A percentile compares a stretch with the other conserved stretches of the same genome.
phyloP scores from a whole-genome alignment of 2,888 invertebrate species.

The Melinaea marsaeus region DNA sequence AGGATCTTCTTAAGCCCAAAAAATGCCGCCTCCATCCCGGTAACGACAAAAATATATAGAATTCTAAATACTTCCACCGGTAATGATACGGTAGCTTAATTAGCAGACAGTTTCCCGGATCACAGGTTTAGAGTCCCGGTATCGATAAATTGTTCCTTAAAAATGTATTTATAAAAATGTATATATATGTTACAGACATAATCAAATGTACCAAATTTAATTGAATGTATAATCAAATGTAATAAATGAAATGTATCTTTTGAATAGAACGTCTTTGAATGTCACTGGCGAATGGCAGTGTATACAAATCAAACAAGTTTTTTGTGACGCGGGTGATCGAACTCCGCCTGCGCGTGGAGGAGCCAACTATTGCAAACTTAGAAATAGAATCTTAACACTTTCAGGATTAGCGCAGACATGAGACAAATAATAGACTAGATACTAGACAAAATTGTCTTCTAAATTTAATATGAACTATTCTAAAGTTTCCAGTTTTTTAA shows the following conservation, averaged over 20 bases:
- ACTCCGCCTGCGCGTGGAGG: slow-evolving; percentile 33
- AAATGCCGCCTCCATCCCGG: too few species aligned
- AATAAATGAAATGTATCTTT: slow-evolving; percentile 18
- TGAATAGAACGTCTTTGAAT: slow-evolving; percentile 25
- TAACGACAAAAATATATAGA: too few species aligned
- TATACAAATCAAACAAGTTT: slow-evolving; percentile 39
- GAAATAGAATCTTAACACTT: slow-evolving; percentile 31
- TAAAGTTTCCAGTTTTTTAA: slow-evolving; percentile 15
- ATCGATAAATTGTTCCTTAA: too few species aligned
- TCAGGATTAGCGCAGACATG: slow-evolving; percentile 35
- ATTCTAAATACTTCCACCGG: too few species aligned
- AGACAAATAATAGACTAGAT: slow-evolving; percentile 4
- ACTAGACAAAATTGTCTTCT: background rate
- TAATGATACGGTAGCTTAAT: too few species aligned
- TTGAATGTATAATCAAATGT: background rate
- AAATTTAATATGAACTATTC: background rate
- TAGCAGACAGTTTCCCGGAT: too few species aligned
- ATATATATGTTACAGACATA: too few species aligned
- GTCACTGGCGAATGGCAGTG: slow-evolving; percentile 32
- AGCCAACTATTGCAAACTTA: slow-evolving; percentile 33
- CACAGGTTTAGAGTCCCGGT: too few species aligned
- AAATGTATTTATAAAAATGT: too few species aligned
- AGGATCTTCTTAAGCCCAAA: too few species aligned
- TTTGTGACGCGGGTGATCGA: slow-evolving; percentile 40
- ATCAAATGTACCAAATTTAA: too few species aligned